Evolutionary conservation across 2,113 vertebrate genomes (phyloP).

Genomic region (Prunella himalayana): DNA sequence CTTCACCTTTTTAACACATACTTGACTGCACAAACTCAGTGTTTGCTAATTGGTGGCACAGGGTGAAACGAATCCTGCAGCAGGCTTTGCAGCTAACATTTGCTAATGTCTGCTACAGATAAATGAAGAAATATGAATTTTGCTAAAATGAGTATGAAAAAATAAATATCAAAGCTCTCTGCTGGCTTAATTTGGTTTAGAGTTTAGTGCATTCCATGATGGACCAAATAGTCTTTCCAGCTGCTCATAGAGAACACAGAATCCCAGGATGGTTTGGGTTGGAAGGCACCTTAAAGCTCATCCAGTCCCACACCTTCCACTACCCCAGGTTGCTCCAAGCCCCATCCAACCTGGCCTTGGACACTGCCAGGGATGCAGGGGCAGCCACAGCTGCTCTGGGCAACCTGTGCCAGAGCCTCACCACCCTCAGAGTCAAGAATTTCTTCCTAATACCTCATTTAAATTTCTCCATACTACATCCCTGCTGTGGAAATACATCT

Average conservation of each 20-base stretch:
- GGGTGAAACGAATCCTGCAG: background rate
- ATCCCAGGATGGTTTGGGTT: background rate
- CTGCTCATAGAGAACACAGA: background rate
- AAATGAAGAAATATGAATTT: background rate
- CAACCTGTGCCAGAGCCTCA: accelerated
- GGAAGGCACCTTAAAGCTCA: background rate
- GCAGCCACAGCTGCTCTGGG: background rate
- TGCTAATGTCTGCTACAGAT: background rate
- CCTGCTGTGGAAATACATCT: background rate
- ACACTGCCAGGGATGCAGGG: background rate
- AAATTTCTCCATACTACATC: background rate
- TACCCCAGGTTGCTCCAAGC: background rate
- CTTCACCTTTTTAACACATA: background rate
- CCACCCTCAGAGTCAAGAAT: background rate
- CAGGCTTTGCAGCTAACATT: background rate
- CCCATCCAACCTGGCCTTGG: accelerated
- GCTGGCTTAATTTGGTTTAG: background rate
- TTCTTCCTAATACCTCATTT: background rate
- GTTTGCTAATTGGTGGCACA: background rate
- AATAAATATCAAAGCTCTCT: background rate
- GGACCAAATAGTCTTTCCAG: background rate
- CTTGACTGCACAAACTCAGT: background rate
- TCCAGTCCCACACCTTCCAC: background rate
- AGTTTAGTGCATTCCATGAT: background rate
- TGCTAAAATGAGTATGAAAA: background rate